Evolutionary conservation across 1,140 invertebrate species (phyloP).

Genomic region (Drosophila erecta): DNA sequence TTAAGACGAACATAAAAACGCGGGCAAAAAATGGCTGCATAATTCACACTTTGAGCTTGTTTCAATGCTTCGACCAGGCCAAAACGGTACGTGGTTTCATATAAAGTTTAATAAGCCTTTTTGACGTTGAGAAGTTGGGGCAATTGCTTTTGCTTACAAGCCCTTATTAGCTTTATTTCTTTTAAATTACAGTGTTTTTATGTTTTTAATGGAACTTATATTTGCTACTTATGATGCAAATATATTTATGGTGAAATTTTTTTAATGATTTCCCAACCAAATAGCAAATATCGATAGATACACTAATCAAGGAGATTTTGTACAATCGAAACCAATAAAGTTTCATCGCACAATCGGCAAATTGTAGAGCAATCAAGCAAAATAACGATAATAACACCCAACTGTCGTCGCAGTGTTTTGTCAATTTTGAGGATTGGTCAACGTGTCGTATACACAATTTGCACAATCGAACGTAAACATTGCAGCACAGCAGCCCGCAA

Average conservation of each 20-base stretch:
- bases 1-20: conserved; percentile 65
- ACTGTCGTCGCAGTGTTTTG: conserved; percentile 55
- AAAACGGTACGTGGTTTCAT: conserved; percentile 40
- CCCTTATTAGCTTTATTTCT: background rate
- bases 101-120: conserved; percentile 10
- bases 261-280: no score
- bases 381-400: conserved; percentile 60
- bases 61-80: conserved; percentile 24
- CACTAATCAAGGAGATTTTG: background rate
- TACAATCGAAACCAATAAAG: conserved; percentile 30
- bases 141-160: background rate
- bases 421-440: conserved; percentile 78
- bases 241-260: no score
- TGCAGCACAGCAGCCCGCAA: conserved; percentile 27
- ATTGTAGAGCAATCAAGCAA: conserved; percentile 50
- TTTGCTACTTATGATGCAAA: background rate
- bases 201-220: background rate
- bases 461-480: conserved; percentile 52
- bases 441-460: conserved; percentile 77
- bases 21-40: conserved; percentile 66
- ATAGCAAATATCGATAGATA: background rate
- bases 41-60: conserved; percentile 72
- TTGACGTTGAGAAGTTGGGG: background rate
- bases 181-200: background rate
- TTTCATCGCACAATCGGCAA: conserved; percentile 34